Evolutionary conservation across 2,888 invertebrate genomes (phyloP).

Genomic region (Lamellibrachia columna): DNA sequence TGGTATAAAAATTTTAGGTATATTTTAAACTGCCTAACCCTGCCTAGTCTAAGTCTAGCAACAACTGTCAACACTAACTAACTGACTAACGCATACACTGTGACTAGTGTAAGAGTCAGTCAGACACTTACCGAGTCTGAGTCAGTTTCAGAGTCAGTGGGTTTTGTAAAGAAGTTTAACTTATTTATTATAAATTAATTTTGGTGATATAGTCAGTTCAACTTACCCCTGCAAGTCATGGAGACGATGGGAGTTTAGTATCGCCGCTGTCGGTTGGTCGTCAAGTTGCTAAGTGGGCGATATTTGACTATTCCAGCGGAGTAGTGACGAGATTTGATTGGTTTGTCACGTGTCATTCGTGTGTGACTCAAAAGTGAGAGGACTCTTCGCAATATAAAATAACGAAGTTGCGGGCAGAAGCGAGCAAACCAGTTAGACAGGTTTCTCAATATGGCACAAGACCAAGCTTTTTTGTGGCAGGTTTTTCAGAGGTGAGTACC

Average conservation of each 20-base stretch:
- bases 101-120: too few relatives aligned
- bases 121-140: too few relatives aligned
- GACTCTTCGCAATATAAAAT: neutral
- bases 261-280: neutral
- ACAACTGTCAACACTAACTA: too few relatives aligned
- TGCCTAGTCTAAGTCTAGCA: too few relatives aligned
- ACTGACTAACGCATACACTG: too few relatives aligned
- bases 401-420: neutral
- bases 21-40: too few relatives aligned
- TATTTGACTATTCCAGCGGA: neutral
- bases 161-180: neutral
- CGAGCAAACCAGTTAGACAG: neutral
- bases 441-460: slow-evolving; percentile 18
- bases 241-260: neutral
- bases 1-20: too few relatives aligned
- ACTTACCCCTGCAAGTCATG: neutral
- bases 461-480: slow-evolving; percentile 40
- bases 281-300: neutral
- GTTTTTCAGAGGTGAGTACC: slow-evolving; percentile 40
- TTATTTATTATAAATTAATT: neutral
- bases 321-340: neutral
- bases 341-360: neutral
- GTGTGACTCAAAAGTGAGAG: neutral
- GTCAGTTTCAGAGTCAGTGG: too few relatives aligned
- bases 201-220: neutral